Base-by-base conservation (phyloP, 2,113 vertebrate species). In the Uria lomvia region DNA sequence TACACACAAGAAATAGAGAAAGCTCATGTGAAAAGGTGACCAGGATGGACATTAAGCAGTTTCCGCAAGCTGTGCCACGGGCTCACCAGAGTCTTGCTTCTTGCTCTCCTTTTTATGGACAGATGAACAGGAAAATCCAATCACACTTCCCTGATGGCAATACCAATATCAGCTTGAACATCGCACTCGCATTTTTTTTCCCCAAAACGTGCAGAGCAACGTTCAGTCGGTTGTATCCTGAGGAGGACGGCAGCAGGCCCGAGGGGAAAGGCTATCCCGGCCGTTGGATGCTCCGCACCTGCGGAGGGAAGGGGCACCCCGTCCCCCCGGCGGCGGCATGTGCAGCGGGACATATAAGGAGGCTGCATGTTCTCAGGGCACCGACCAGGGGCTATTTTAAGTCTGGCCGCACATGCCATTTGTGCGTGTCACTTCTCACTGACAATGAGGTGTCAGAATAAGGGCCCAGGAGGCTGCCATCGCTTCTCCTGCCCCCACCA, bases 371-470 rank as follows among this genome's bases (percentile, higher is more conserved):
- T 92, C 96, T 75, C 93, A 67, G 88, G 91, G 96, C 95, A 95
- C 78, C 55, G 92, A 97, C 90, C 86, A 94, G 83, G 88, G 95
- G 98, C 98, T 99, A 99, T 99, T 99, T 99, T 99, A 90, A 98
- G 98, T 91, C 67, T 71, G 97, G 97, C 96, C 86, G 95, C 97
- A 98, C 98, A 99, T 98, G 98, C 98, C 97, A 97, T 96, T 96
- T 98, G 97, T 97, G 98, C 98, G 97, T 98, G 98, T 99, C 98
- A 99, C 97, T 98, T 98, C 98, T 97, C 92, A 84, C 90, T 94
- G 94, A 97, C 97, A 97, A 90, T 95, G 72, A 96, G 66, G 96
- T 96, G 94, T 91, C 84, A 87, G 91, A 76, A 67, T 5, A 74
- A 66, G 63, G 73, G 68, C 56, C 75, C 4, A 4, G 29, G 78